phyloP scores from a whole-genome alignment of 2,797 vertebrate species.

The Numenius phaeopus region DNA sequence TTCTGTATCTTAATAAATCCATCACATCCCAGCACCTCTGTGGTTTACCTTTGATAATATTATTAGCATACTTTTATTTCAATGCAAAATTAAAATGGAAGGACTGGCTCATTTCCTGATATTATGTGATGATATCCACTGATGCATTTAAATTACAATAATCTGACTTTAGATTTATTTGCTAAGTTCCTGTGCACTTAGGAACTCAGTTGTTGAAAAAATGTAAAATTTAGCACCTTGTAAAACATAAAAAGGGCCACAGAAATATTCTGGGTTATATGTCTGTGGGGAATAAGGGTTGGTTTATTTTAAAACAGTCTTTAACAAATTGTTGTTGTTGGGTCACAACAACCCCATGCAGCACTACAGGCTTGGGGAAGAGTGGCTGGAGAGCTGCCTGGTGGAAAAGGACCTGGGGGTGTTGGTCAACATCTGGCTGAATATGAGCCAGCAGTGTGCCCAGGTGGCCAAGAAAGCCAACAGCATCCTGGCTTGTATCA shows the following conservation, averaged over 20 bases:
- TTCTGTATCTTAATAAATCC: background rate
- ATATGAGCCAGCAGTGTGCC: background rate
- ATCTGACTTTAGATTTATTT: background rate
- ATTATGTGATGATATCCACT: background rate
- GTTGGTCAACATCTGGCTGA: background rate
- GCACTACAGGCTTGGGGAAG: background rate
- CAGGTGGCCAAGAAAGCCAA: background rate
- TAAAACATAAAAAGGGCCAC: background rate
- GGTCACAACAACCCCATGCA: background rate
- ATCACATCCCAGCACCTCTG: background rate
- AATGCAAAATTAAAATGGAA: background rate
- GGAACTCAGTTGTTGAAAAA: background rate
- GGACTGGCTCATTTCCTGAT: background rate
- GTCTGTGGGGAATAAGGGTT: background rate
- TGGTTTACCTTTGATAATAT: background rate
- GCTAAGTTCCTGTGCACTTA: background rate
- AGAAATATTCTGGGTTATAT: background rate
- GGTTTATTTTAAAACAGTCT: background rate
- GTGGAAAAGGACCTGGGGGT: no score
- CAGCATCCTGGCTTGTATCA: background rate
- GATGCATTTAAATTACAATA: background rate
- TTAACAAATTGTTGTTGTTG: background rate
- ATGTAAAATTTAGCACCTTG: background rate
- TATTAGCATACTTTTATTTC: background rate
- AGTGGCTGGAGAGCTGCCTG: background rate